These are phyloP conservation scores for Oreochromis grahami DNA, from an alignment of 2,797 vertebrate species.

Conservation along the genomic window DNA sequence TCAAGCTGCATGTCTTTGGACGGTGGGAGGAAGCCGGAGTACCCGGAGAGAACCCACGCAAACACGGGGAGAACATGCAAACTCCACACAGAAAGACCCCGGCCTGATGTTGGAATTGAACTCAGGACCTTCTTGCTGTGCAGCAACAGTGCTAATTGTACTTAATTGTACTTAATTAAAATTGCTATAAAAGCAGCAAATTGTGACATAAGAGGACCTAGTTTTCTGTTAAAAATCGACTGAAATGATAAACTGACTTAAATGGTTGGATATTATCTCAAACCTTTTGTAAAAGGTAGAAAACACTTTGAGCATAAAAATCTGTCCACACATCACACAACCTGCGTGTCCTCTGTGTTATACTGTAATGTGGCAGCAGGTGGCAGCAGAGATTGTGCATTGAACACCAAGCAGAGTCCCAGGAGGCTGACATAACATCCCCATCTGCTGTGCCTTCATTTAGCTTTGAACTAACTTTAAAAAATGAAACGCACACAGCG, in stretches of 20 bases:
- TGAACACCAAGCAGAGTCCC: neutral
- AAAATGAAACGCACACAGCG: neutral
- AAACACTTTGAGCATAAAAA: neutral
- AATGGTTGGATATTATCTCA: neutral
- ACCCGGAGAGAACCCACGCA: too few species aligned
- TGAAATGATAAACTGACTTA: fast-evolving
- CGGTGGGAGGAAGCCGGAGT: too few species aligned
- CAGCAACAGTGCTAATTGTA: too few species aligned
- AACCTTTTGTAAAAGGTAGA: neutral
- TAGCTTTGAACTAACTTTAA: constrained; percentile 6
- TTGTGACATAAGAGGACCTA: neutral
- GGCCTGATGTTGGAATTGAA: too few species aligned
- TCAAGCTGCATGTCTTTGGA: too few species aligned
- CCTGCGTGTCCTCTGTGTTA: neutral
- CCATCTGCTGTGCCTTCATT: constrained; percentile 22
- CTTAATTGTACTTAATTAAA: neutral
- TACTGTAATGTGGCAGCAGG: constrained; percentile 35
- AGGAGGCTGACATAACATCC: constrained; percentile 32
- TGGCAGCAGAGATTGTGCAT: constrained; percentile 51
- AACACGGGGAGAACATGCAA: too few species aligned
- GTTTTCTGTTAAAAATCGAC: neutral
- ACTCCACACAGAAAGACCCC: too few species aligned
- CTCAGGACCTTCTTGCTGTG: too few species aligned
- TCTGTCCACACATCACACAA: neutral
- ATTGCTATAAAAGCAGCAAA: neutral